These are phyloP conservation scores for Mesorhabditis spiculigera DNA, from an alignment of 2,888 invertebrate species.

Conservation along the genomic window DNA sequence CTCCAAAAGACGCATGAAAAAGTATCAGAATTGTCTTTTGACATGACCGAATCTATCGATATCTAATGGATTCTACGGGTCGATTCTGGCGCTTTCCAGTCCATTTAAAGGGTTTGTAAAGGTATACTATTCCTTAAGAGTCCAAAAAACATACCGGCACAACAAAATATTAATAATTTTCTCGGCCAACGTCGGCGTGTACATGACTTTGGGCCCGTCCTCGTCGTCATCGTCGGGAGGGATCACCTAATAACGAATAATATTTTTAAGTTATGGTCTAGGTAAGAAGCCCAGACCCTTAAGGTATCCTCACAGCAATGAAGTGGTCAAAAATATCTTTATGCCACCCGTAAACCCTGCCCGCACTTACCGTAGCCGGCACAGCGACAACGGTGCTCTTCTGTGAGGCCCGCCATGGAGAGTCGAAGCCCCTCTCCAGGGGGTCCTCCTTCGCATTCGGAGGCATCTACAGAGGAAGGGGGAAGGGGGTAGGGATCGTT, in stretches of 20 bases:
- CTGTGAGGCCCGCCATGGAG: not conserved
- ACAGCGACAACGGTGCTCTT: slow-evolving; percentile 2
- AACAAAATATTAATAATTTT: slow-evolving; percentile 33
- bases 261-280: too few relatives aligned
- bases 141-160: slow-evolving; percentile 22
- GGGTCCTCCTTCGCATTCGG: slow-evolving; percentile 1
- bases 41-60: too few relatives aligned
- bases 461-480: not conserved
- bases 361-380: slow-evolving; percentile 1
- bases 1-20: not conserved
- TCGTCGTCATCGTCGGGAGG: slow-evolving; percentile 28
- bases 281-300: too few relatives aligned
- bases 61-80: too few relatives aligned
- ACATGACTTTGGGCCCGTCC: slow-evolving; percentile 23
- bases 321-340: too few relatives aligned
- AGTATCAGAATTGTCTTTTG: not conserved
- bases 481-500: too few relatives aligned
- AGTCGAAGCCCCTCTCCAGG: not conserved
- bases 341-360: too few relatives aligned
- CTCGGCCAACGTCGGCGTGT: slow-evolving; percentile 33
- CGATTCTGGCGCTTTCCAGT: too few relatives aligned
- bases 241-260: too few relatives aligned
- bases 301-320: too few relatives aligned
- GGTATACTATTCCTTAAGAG: too few relatives aligned
- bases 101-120: too few relatives aligned